Conservation (phyloP, 2,113 vertebrate species). For the Microcebus tavaratra region DNA sequence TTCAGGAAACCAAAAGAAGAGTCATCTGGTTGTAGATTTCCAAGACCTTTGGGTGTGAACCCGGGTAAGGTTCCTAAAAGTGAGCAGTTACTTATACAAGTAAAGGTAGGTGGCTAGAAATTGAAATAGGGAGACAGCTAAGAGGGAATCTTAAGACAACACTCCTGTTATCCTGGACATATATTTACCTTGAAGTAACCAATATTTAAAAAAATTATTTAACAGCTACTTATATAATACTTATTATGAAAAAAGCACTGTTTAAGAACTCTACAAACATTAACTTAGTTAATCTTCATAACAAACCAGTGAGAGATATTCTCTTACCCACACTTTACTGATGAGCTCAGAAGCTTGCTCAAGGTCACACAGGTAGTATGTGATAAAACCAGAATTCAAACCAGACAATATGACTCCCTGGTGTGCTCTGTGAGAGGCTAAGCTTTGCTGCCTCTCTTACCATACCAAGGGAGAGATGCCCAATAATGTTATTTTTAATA, state of each 20-base stretch:
- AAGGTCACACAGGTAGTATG: background rate
- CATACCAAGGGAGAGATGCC: background rate
- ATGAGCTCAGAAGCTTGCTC: background rate
- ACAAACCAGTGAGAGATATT: background rate
- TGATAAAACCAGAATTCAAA: conserved; percentile 16
- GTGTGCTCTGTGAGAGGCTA: background rate
- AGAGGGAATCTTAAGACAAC: background rate
- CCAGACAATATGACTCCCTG: background rate
- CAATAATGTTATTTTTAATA: conserved; percentile 3
- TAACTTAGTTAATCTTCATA: conserved; percentile 15
- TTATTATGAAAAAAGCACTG: background rate
- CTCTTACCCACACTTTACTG: background rate
- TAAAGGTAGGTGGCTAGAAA: background rate
- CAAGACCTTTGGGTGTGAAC: background rate
- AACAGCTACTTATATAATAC: background rate
- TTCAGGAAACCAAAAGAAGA: background rate
- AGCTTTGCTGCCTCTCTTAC: background rate
- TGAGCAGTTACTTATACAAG: background rate
- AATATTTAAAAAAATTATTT: background rate
- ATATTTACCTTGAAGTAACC: background rate
- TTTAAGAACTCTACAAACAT: background rate
- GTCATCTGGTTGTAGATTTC: background rate
- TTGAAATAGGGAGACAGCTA: background rate
- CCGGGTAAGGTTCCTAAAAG: background rate
- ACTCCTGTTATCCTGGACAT: background rate